Conservation (phyloP, 2,113 vertebrate species). For the Patagioenas fasciata region DNA sequence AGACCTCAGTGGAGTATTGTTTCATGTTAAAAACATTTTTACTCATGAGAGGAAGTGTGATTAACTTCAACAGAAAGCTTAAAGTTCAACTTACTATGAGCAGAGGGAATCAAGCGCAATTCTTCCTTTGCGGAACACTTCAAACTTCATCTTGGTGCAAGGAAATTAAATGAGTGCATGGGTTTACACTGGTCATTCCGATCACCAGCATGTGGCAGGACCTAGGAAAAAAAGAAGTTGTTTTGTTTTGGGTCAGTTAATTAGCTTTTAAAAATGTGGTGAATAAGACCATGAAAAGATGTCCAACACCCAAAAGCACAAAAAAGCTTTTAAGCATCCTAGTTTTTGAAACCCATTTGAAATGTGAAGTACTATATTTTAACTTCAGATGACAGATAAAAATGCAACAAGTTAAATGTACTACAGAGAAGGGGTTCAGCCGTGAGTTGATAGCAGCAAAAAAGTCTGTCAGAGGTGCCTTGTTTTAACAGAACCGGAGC, state of each 20-base stretch:
- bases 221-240: not conserved
- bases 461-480: not conserved
- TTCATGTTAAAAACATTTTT: slow-evolving; percentile 77
- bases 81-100: slow-evolving; percentile 72
- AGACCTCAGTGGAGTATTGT: slow-evolving; percentile 70
- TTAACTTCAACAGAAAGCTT: slow-evolving; percentile 72
- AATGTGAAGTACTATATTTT: not conserved
- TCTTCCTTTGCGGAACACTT: not conserved
- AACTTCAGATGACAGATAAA: not conserved
- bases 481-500: not conserved
- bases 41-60: slow-evolving; percentile 78
- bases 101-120: slow-evolving; percentile 30
- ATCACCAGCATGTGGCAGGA: not conserved
- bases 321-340: not conserved
- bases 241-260: not conserved
- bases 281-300: not conserved
- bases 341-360: not conserved
- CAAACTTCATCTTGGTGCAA: not conserved
- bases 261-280: not conserved
- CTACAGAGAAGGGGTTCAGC: not conserved
- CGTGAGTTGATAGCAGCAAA: not conserved
- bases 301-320: not conserved
- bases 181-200: not conserved
- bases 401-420: not conserved
- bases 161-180: not conserved